Conservation (phyloP, 2,888 invertebrate species). For the Stegana nigrithorax region DNA sequence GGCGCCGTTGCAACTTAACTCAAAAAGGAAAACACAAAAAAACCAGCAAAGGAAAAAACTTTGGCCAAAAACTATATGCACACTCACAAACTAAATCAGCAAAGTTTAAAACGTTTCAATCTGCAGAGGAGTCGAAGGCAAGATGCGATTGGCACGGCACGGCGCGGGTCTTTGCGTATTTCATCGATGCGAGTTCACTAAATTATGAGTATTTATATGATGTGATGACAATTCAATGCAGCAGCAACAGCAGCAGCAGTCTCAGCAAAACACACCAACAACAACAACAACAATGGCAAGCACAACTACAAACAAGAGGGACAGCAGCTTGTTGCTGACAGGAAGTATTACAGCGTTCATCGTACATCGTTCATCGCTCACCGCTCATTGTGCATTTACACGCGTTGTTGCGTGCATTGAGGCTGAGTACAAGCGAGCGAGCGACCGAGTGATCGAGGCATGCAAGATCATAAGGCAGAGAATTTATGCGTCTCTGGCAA, state of each 20-base stretch:
- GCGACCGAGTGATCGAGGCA: too few species aligned
- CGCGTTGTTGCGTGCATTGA: too few species aligned
- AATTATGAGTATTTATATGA: constrained; percentile 56
- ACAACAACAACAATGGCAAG: too few species aligned
- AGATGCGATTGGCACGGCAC: background rate
- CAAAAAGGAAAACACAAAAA: background rate
- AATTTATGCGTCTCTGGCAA: constrained; percentile 47
- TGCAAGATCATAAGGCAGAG: constrained; percentile 34
- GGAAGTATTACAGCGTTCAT: constrained; percentile 42
- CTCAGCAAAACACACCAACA: too few species aligned
- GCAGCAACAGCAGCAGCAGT: background rate
- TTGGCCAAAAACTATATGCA: too few species aligned
- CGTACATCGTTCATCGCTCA: too few species aligned
- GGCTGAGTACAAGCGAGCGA: too few species aligned
- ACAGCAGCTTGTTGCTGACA: constrained; percentile 25
- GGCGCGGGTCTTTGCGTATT: too few species aligned
- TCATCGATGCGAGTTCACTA: constrained; percentile 36
- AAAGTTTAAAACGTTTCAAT: constrained; percentile 25
- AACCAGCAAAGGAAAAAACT: background rate
- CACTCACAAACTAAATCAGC: too few species aligned
- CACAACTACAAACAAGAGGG: too few species aligned
- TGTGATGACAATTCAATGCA: constrained; percentile 58
- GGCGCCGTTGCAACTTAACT: background rate
- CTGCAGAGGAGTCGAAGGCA: constrained; percentile 24
- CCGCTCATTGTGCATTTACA: too few species aligned